Evolutionary conservation across 2,888 invertebrate species (phyloP).

Genomic region (Marronus borbonicus): DNA sequence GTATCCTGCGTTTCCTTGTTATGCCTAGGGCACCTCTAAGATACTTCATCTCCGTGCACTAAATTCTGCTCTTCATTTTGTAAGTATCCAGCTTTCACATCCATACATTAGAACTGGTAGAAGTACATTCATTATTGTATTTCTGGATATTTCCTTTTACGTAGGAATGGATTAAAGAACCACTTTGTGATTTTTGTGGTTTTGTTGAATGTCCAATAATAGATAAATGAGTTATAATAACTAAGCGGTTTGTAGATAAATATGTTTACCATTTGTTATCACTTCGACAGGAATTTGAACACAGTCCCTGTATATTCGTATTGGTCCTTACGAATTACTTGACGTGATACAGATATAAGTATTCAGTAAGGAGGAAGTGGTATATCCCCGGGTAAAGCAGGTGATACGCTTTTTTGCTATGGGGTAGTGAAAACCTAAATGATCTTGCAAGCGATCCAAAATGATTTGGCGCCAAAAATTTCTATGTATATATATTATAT

Average conservation of each 20-base stretch:
- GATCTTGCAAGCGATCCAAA: slow-evolving; percentile 9
- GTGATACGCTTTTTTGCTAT: slow-evolving; percentile 3
- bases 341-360: slow-evolving; percentile 10
- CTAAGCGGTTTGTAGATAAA: too few relatives aligned
- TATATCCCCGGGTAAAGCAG: slow-evolving; percentile 13
- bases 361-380: background rate
- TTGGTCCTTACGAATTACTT: background rate
- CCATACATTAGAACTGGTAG: background rate
- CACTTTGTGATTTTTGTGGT: too few relatives aligned
- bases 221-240: too few relatives aligned
- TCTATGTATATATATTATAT: too few relatives aligned
- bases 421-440: slow-evolving; percentile 7
- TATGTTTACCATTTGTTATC: too few relatives aligned
- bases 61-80: background rate
- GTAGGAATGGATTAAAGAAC: background rate
- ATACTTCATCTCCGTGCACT: background rate
- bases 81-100: too few relatives aligned
- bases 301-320: background rate
- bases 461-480: background rate
- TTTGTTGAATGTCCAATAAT: too few relatives aligned
- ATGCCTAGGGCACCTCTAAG: too few relatives aligned
- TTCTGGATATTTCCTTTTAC: background rate
- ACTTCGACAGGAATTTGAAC: background rate
- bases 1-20: too few relatives aligned
- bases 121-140: background rate